Conservation (phyloP, 2,797 vertebrate species). For the Brachyrhaphis roseni region DNA sequence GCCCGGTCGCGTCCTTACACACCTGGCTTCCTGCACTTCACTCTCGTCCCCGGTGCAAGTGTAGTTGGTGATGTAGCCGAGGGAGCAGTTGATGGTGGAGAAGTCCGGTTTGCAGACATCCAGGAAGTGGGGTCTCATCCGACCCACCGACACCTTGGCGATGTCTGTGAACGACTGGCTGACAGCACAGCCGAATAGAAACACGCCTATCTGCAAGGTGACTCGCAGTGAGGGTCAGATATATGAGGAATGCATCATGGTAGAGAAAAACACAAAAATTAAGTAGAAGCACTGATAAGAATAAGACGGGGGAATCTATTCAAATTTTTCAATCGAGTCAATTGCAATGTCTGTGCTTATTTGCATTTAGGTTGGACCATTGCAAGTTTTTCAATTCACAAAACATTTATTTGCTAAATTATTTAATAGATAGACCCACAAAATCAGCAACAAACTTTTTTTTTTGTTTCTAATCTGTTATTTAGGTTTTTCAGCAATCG, state of each 20-base stretch:
- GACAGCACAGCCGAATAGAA: constrained; percentile 94
- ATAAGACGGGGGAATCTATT: not conserved
- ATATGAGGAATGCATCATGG: not conserved
- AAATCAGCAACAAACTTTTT: too few relatives aligned
- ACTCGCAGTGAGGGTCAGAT: constrained; percentile 17
- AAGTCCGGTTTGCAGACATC: constrained; percentile 86
- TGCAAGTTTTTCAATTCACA: too few relatives aligned
- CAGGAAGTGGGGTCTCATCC: constrained; percentile 94
- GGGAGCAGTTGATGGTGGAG: constrained; percentile 86
- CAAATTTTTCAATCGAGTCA: not conserved
- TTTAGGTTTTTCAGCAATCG: too few relatives aligned
- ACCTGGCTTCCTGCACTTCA: constrained; percentile 96
- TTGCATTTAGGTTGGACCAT: too few relatives aligned
- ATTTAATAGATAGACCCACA: too few relatives aligned
- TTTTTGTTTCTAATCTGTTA: too few relatives aligned
- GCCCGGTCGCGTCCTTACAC: constrained; percentile 20
- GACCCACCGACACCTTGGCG: constrained; percentile 96
- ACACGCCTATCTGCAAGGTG: constrained; percentile 89
- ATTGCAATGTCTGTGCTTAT: too few relatives aligned
- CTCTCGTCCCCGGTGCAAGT: constrained; percentile 82
- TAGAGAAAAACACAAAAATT: not conserved
- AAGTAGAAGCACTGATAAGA: too few relatives aligned
- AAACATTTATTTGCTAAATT: too few relatives aligned
- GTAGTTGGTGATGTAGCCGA: constrained; percentile 91
- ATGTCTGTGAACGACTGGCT: constrained; percentile 99